These are phyloP conservation scores for Rhingia campestris DNA, from an alignment of 2,888 invertebrate species.

Conservation along the genomic window DNA sequence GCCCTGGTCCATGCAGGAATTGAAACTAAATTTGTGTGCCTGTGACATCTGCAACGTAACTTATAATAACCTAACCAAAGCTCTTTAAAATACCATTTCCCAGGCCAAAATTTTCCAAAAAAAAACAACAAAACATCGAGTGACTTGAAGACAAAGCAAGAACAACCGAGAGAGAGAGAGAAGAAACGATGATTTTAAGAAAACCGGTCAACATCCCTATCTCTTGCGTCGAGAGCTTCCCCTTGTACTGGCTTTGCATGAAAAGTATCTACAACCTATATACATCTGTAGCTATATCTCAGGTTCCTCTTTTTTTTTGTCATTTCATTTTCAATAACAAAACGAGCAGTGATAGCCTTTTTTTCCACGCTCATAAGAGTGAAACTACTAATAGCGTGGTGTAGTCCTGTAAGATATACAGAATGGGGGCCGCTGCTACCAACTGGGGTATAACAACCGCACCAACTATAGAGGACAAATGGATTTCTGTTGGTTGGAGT, in stretches of 20 bases:
- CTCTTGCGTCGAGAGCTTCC: not conserved
- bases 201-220: conserved; percentile 57
- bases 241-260: conserved; percentile 8
- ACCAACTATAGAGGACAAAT: conserved; percentile 60
- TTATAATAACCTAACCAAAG: conserved; percentile 38
- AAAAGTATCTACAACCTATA: conserved; percentile 25
- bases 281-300: not conserved
- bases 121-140: conserved; percentile 17
- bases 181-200: conserved; percentile 40
- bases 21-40: conserved; percentile 22
- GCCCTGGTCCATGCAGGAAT: not conserved
- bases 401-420: conserved; percentile 13
- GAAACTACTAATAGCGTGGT: conserved; percentile 58
- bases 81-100: conserved; percentile 31
- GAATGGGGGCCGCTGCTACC: conserved; percentile 16
- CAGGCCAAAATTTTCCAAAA: conserved; percentile 27
- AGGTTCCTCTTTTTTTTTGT: conserved; percentile 10
- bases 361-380: conserved; percentile 52
- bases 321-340: conserved; percentile 61
- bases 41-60: conserved; percentile 56
- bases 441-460: conserved; percentile 22
- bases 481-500: conserved; percentile 67
- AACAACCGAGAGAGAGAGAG: not conserved
- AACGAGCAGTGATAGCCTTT: conserved; percentile 61
- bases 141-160: conserved; percentile 6